Percentiles rank a stretch among this genome's conserved stretches.
Conservation (phyloP, 2,113 vertebrate genomes). For the Cryptomyrus ogoouensis region DNA sequence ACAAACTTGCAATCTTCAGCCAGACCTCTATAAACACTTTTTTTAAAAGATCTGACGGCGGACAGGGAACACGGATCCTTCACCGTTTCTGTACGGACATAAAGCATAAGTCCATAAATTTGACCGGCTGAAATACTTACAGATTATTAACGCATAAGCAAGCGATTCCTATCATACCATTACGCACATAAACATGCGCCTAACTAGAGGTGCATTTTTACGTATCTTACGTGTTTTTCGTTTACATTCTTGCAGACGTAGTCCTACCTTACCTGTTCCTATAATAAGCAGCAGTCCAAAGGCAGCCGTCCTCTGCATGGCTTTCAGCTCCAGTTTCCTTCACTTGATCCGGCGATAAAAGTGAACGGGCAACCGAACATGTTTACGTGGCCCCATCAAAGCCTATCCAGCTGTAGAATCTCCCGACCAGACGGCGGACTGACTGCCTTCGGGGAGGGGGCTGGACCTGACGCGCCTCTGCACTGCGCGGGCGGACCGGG, state of each 20-base stretch:
- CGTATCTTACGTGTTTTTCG: not conserved
- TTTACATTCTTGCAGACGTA: not conserved
- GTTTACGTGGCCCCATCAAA: not conserved
- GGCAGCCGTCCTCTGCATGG: not conserved
- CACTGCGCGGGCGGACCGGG: not conserved
- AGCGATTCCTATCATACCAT: not conserved
- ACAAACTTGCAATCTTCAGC: not conserved
- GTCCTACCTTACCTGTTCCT: conserved; percentile 1
- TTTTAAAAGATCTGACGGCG: not conserved
- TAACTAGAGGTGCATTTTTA: not conserved
- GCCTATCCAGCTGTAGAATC: not conserved
- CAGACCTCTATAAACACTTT: not conserved
- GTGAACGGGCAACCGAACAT: not conserved
- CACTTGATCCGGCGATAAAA: not conserved
- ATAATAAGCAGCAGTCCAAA: not conserved
- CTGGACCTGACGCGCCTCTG: not conserved
- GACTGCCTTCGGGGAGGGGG: not conserved
- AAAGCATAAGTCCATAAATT: not conserved
- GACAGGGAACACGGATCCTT: not conserved
- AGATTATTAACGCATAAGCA: not conserved
- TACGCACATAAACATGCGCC: not conserved
- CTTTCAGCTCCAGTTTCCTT: not conserved
- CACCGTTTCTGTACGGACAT: not conserved
- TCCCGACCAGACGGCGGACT: not conserved
- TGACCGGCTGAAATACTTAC: not conserved